Conservation (phyloP, 2,113 vertebrate species). For the Oreochromis aureus region DNA sequence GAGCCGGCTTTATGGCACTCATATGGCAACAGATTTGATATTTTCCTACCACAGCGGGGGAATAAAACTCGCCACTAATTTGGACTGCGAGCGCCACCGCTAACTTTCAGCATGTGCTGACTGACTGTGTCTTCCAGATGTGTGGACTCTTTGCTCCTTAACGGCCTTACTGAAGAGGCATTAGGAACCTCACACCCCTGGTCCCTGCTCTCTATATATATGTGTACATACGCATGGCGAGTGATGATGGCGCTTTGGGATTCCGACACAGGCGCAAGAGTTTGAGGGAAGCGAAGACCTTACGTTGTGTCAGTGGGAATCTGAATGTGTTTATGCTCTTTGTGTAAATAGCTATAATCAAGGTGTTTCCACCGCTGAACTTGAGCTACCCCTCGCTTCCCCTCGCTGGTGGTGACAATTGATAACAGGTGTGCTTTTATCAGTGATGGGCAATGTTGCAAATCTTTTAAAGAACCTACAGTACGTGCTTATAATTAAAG, state of each 20-base stretch:
- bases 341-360: slow-evolving; percentile 45
- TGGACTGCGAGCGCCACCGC: slow-evolving; percentile 76
- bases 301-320: slow-evolving; percentile 17
- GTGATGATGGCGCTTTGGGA: slow-evolving; percentile 15
- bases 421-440: slow-evolving; percentile 28
- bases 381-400: background rate
- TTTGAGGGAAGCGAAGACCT: slow-evolving; percentile 10
- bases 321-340: slow-evolving; percentile 39
- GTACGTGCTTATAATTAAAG: background rate
- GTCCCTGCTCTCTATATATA: slow-evolving; percentile 19
- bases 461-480: background rate
- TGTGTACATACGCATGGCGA: background rate
- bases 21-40: slow-evolving; percentile 82
- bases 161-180: slow-evolving; percentile 62
- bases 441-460: background rate
- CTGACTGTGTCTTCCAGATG: slow-evolving; percentile 74
- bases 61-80: slow-evolving; percentile 83
- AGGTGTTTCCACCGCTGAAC: slow-evolving; percentile 14
- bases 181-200: slow-evolving; percentile 54
- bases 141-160: slow-evolving; percentile 71
- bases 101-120: slow-evolving; percentile 76
- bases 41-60: slow-evolving; percentile 80
- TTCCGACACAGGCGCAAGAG: slow-evolving; percentile 24
- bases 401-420: background rate
- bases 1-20: slow-evolving; percentile 78